A percentile compares a stretch with the other conserved stretches of the same genome.
Evolutionary conservation across 92 coral and sea anemone species (phyloP).

Genomic region (Zoanthus sansibaricus): DNA sequence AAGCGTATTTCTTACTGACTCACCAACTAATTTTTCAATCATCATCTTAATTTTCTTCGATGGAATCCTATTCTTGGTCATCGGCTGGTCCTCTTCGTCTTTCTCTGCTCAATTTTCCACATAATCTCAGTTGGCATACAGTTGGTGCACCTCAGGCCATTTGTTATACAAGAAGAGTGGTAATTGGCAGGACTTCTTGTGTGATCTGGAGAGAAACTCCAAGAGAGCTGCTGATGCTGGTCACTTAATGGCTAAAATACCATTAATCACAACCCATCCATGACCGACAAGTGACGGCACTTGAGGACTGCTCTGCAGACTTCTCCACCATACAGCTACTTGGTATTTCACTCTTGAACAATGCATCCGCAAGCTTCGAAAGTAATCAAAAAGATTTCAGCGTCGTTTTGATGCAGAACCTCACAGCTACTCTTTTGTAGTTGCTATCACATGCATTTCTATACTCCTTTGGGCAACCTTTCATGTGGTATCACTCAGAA

Average conservation of each 20-base stretch:
- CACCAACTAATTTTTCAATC: slow-evolving; percentile 33
- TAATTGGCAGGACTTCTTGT: too few relatives aligned
- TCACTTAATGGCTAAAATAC: background rate
- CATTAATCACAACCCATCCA: background rate
- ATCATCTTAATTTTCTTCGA: slow-evolving; percentile 46
- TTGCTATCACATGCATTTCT: slow-evolving; percentile 49
- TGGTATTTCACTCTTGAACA: too few relatives aligned
- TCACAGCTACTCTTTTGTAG: slow-evolving; percentile 44
- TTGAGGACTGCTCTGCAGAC: too few relatives aligned
- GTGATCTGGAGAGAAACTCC: too few relatives aligned
- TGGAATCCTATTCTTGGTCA: slow-evolving; percentile 52
- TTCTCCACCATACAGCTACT: too few relatives aligned
- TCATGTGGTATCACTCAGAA: slow-evolving; percentile 52
- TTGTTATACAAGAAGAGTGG: slow-evolving; percentile 58
- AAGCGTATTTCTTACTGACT: slow-evolving; percentile 22
- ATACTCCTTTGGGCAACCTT: slow-evolving; percentile 43
- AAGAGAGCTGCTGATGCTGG: too few relatives aligned
- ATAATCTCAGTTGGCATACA: slow-evolving; percentile 61
- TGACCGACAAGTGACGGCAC: too few relatives aligned
- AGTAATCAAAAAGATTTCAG: slow-evolving; percentile 29
- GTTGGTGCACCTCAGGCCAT: slow-evolving; percentile 71
- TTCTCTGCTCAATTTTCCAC: slow-evolving; percentile 56
- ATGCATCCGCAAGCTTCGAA: background rate
- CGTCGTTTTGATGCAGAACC: slow-evolving; percentile 36
- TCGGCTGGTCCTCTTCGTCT: slow-evolving; percentile 46